Evolutionary conservation across 2,888 invertebrate species (phyloP).

Genomic region (Drosophila yooni): DNA sequence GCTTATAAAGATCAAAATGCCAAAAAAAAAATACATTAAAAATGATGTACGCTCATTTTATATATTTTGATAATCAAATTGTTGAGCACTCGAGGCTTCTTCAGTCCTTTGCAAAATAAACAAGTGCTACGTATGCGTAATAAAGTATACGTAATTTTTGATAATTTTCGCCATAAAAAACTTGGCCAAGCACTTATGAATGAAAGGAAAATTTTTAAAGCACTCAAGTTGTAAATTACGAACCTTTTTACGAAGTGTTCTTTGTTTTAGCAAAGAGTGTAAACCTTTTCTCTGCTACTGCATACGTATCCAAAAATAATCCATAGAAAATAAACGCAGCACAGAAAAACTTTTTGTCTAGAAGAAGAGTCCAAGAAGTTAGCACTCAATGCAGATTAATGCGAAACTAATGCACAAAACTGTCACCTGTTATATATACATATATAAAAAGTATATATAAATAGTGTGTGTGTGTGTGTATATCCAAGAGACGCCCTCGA

Average conservation of each 20-base stretch:
- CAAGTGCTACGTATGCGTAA: constrained; percentile 32
- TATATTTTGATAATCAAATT: not conserved
- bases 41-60: constrained; percentile 3
- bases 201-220: not conserved
- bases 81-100: not conserved
- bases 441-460: constrained; percentile 1
- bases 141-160: constrained; percentile 22
- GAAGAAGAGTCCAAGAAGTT: constrained; percentile 43
- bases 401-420: constrained; percentile 52
- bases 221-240: constrained; percentile 42
- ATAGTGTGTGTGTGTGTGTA: constrained; percentile 10
- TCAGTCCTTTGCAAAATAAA: not conserved
- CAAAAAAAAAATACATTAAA: not conserved
- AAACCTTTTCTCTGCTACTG: constrained; percentile 13
- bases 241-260: constrained; percentile 34
- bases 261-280: constrained; percentile 27
- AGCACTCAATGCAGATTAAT: constrained; percentile 52
- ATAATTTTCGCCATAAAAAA: constrained; percentile 8
- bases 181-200: constrained; percentile 27
- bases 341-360: constrained; percentile 9
- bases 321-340: constrained; percentile 23
- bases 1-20: not conserved
- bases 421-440: constrained; percentile 23
- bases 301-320: constrained; percentile 54
- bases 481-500: constrained; percentile 44